These are phyloP conservation scores for Drosophila virilis DNA, from an alignment of 1,140 invertebrate genomes.

Conservation along the genomic window DNA sequence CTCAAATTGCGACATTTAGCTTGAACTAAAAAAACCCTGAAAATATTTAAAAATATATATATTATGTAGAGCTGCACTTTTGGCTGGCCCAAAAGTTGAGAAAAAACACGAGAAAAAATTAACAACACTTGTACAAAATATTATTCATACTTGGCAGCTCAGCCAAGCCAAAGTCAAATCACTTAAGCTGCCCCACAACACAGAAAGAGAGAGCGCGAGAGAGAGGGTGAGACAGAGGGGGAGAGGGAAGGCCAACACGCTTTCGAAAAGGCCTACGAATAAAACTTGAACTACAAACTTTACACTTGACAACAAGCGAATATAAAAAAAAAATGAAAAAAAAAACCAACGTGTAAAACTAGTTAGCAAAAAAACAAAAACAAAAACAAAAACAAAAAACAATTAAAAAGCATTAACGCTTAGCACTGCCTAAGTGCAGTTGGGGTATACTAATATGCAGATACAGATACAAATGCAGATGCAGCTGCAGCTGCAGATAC, in stretches of 20 bases:
- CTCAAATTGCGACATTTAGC: constrained; percentile 36
- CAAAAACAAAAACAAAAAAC: constrained; percentile 48
- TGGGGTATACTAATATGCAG: constrained; percentile 48
- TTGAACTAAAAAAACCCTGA: constrained; percentile 48
- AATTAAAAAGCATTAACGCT: constrained; percentile 79
- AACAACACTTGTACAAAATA: constrained; percentile 4
- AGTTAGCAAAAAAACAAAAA: constrained; percentile 64
- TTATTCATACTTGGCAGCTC: constrained; percentile 9
- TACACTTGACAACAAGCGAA: constrained; percentile 64
- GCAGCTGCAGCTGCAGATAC: constrained; percentile 8
- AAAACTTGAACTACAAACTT: constrained; percentile 80
- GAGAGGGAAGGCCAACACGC: constrained; percentile 63
- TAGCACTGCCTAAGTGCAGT: constrained; percentile 74
- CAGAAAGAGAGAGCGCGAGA: constrained; percentile 27
- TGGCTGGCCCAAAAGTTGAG: constrained; percentile 62
- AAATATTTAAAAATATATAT: constrained; percentile 7
- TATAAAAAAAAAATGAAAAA: not conserved
- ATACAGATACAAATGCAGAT: constrained; percentile 20
- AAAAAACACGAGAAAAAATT: not conserved
- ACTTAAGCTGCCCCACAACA: constrained; percentile 56
- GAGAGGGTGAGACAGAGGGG: not conserved
- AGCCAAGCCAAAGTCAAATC: constrained; percentile 65
- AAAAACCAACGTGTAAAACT: constrained; percentile 65
- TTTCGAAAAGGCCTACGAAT: constrained; percentile 71
- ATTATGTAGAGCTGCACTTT: constrained; percentile 48